These are phyloP conservation scores for Noctilio leporinus DNA, from an alignment of 2,113 vertebrate species.

Conservation along the genomic window DNA sequence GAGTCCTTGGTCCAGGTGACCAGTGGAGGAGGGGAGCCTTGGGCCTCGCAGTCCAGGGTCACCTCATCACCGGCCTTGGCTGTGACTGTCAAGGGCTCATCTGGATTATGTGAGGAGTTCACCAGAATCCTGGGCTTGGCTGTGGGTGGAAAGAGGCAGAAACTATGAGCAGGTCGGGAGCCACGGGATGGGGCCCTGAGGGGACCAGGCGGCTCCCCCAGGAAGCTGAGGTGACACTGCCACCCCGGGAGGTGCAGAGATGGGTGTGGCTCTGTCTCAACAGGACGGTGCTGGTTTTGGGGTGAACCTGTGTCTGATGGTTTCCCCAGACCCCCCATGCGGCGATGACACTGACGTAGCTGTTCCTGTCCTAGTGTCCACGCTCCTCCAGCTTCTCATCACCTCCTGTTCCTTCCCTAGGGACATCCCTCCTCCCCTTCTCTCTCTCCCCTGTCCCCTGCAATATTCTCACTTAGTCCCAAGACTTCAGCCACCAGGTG, in stretches of 20 bases:
- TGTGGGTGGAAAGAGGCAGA: slow-evolving; percentile 19
- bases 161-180: background rate
- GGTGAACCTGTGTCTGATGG: rapidly evolving
- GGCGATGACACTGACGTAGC: background rate
- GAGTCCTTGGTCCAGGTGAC: slow-evolving; percentile 87
- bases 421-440: background rate
- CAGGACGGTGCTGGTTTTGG: rapidly evolving
- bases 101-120: slow-evolving; percentile 39
- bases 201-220: rapidly evolving
- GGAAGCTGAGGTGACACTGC: background rate
- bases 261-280: rapidly evolving
- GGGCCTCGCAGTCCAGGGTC: slow-evolving; percentile 86
- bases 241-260: rapidly evolving
- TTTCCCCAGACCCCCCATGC: background rate
- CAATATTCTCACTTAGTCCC: background rate
- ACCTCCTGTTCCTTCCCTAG: background rate
- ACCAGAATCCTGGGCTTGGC: slow-evolving; percentile 84
- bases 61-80: slow-evolving; percentile 84
- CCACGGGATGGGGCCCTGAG: rapidly evolving
- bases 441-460: background rate
- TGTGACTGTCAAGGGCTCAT: slow-evolving; percentile 70
- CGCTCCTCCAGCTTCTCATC: background rate
- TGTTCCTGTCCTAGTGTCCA: rapidly evolving
- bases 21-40: slow-evolving; percentile 84
- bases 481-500: background rate